Percentiles rank a stretch among this genome's conserved stretches.
These are phyloP conservation scores for Mechanitis messenoides DNA, from an alignment of 2,888 invertebrate species.

Conservation along the genomic window DNA sequence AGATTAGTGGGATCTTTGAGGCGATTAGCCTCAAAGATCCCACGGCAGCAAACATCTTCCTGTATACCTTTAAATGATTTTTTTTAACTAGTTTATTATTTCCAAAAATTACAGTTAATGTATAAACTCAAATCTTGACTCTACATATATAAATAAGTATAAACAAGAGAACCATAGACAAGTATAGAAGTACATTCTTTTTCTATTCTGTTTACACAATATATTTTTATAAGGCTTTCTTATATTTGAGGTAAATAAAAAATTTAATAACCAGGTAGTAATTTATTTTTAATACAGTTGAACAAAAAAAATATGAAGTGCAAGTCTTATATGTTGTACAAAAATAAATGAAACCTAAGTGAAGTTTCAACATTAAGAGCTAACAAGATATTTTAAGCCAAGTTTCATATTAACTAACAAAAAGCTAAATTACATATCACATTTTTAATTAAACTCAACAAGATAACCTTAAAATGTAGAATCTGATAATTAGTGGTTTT, in stretches of 20 bases:
- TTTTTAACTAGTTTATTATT: too few species aligned
- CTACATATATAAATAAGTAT: too few species aligned
- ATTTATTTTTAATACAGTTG: constrained; percentile 65
- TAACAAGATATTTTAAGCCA: constrained; percentile 57
- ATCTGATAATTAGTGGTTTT: constrained; percentile 32
- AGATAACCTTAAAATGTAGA: constrained; percentile 34
- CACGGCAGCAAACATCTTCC: too few species aligned
- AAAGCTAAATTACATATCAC: constrained; percentile 67
- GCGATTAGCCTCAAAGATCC: too few species aligned
- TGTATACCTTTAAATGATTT: too few species aligned
- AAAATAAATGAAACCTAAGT: constrained; percentile 69
- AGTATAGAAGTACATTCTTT: background rate
- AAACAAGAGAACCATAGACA: too few species aligned
- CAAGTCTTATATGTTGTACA: constrained; percentile 65
- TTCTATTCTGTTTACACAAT: background rate
- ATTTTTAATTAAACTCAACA: constrained; percentile 70
- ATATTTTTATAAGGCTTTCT: background rate
- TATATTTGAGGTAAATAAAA: constrained; percentile 25
- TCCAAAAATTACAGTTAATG: too few species aligned
- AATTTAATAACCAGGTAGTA: constrained; percentile 56
- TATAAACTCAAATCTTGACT: too few species aligned
- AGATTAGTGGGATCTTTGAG: too few species aligned
- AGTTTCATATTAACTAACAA: constrained; percentile 51
- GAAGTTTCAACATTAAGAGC: constrained; percentile 52
- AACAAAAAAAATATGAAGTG: constrained; percentile 63